Percentiles rank a stretch among this genome's conserved stretches.
Evolutionary conservation across 2,888 invertebrate species (phyloP).

Genomic region (Cephus runcator): DNA sequence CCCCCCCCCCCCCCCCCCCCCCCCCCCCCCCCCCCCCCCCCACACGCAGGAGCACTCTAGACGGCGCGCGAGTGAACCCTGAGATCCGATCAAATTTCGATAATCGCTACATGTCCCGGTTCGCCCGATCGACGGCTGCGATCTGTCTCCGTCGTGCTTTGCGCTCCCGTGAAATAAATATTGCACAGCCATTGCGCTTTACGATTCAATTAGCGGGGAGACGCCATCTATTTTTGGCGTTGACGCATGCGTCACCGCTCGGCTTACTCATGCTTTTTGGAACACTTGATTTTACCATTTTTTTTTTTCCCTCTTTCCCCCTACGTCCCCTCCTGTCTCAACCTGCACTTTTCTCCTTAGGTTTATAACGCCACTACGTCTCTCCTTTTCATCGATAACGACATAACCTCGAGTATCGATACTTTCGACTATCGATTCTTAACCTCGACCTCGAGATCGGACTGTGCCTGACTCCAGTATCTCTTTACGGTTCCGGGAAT

Average conservation of each 20-base stretch:
- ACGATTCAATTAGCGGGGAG: constrained; percentile 1
- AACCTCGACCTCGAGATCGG: neutral
- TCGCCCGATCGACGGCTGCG: neutral
- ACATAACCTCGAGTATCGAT: neutral
- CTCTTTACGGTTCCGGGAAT: neutral
- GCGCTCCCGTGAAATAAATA: neutral
- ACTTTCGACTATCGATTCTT: neutral
- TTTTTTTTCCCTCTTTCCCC: neutral
- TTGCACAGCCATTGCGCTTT: constrained; percentile 3
- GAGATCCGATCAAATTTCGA: neutral
- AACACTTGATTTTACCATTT: neutral
- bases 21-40: no score
- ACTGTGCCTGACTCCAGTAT: neutral
- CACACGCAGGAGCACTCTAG: neutral
- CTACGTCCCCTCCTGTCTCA: no score
- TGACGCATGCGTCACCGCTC: neutral
- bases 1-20: no score
- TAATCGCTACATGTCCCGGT: neutral
- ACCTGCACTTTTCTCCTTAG: neutral
- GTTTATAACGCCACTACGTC: neutral
- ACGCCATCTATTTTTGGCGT: neutral
- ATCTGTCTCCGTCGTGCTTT: neutral
- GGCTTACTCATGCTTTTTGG: neutral
- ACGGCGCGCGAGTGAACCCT: neutral
- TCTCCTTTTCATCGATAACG: neutral